Percentiles rank a stretch among this genome's conserved stretches.
Conservation (phyloP, 2,888 invertebrate species). For the Brachyptera putata region DNA sequence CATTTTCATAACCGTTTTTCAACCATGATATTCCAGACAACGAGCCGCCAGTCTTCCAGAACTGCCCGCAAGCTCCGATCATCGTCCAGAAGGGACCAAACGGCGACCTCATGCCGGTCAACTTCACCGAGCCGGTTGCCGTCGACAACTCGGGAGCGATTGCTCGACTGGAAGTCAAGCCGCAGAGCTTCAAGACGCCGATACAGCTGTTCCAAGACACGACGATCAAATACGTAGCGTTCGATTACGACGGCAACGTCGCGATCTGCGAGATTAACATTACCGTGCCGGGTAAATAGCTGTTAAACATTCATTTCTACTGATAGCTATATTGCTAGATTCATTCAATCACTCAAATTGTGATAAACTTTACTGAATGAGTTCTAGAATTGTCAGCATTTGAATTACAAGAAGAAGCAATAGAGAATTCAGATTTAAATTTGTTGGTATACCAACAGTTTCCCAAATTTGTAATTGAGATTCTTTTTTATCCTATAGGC, state of each 20-base stretch:
- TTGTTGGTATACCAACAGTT: too few relatives aligned
- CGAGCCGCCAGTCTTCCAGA: conserved; percentile 94
- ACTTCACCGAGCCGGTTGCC: conserved; percentile 90
- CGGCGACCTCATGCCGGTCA: conserved; percentile 84
- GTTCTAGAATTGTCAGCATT: too few relatives aligned
- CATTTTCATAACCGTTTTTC: not conserved
- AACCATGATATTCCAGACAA: conserved; percentile 59
- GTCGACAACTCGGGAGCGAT: conserved; percentile 95
- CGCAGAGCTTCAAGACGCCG: conserved; percentile 85
- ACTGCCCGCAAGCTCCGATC: conserved; percentile 91
- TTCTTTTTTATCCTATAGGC: too few relatives aligned
- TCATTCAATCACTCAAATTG: conserved; percentile 29
- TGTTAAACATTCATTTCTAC: too few relatives aligned
- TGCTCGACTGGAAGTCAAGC: conserved; percentile 87
- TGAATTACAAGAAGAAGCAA: too few relatives aligned
- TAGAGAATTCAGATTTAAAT: too few relatives aligned
- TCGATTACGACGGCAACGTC: conserved; percentile 95
- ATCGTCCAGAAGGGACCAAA: conserved; percentile 83
- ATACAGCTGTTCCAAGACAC: conserved; percentile 85
- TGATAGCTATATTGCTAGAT: conserved; percentile 17
- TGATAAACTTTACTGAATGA: too few relatives aligned
- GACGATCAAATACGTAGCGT: conserved; percentile 92
- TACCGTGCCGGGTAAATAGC: conserved; percentile 69
- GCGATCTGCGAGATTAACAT: conserved; percentile 96
- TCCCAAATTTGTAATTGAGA: too few relatives aligned